phyloP scores from a whole-genome alignment of 2,888 invertebrate genomes.

The Thumatha senex region DNA sequence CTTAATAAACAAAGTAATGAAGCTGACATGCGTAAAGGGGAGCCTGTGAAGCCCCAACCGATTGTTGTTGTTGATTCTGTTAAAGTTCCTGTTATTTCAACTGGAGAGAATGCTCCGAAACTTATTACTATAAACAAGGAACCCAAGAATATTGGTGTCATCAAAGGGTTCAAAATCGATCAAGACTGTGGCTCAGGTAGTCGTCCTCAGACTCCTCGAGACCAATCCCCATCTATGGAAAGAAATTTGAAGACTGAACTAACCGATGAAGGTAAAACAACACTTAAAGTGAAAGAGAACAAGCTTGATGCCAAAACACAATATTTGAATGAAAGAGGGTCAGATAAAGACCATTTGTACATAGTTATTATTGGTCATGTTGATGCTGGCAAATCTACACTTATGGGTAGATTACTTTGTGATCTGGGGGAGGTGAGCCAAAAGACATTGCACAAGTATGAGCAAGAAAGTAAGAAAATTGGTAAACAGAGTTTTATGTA shows the following conservation, averaged over 20 bases:
- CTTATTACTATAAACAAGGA: constrained; percentile 73
- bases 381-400: constrained; percentile 97
- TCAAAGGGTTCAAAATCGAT: constrained; percentile 84
- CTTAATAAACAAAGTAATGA: constrained; percentile 72
- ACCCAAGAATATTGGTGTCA: constrained; percentile 61
- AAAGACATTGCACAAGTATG: constrained; percentile 97
- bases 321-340: constrained; percentile 89
- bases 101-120: constrained; percentile 56
- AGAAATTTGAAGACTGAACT: constrained; percentile 67
- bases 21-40: constrained; percentile 36
- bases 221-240: constrained; percentile 87
- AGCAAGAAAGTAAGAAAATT: constrained; percentile 97
- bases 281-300: constrained; percentile 77
- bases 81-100: constrained; percentile 53
- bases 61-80: constrained; percentile 48
- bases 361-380: constrained; percentile 98
- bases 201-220: constrained; percentile 83
- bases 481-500: constrained; percentile 99
- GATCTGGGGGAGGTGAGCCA: constrained; percentile 94
- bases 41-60: constrained; percentile 44
- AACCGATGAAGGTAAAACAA: constrained; percentile 65
- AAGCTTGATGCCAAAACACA: constrained; percentile 84
- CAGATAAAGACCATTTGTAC: constrained; percentile 94
- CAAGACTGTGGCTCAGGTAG: constrained; percentile 52
- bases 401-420: constrained; percentile 98